Evolutionary conservation across 2,113 vertebrate genomes (phyloP), one percentile per base, ranked within the genome.

Genomic region (Taurulus bubalis): DNA sequence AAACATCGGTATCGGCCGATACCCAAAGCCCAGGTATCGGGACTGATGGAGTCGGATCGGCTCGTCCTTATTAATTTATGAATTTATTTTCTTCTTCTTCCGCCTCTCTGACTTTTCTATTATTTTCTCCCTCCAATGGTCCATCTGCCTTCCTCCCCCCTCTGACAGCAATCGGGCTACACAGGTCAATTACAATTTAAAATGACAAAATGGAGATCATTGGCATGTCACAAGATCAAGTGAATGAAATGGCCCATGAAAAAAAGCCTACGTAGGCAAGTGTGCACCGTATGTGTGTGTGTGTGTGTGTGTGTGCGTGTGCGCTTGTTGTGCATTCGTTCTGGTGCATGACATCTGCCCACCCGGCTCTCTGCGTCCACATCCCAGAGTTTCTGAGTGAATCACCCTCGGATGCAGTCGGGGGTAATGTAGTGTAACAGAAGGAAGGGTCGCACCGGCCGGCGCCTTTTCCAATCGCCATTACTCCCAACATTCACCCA

Each of bases 141-240:
- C 71, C 32, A 32, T 30, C 76, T 8, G 12, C 55, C 71, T 59
- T 22, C 38, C 68, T 16, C 30, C 26, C 55, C 74, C 22, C 40
- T 53, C 72, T 63, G 49, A 68, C 85, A 56, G 32, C 36, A 26
- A 82, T 66, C 65, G 40, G 55, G 77, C 82, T 75, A 75, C 87
- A 85, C 81, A 20, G 87, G 86, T 70, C 86, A 91, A 91, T 93
- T 91, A 90, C 87, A 79, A 86, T 91, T 91, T 87, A 83, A 91
- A 91, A 92, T 90, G 92, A 91, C 91, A 92, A 90, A 92, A 87
- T 89, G 89, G 85, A 85, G 90, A 92, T 91, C 86, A 92, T 91
- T 80, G 75, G 71, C 77, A 47, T 92, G 81, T 90, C 83, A 87
- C 84, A 60, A 83, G 89, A 92, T 94, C 90, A 92, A 91, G 84